Base-by-base conservation (phyloP, 2,888 invertebrate genomes). In the Vandiemenella viatica region DNA sequence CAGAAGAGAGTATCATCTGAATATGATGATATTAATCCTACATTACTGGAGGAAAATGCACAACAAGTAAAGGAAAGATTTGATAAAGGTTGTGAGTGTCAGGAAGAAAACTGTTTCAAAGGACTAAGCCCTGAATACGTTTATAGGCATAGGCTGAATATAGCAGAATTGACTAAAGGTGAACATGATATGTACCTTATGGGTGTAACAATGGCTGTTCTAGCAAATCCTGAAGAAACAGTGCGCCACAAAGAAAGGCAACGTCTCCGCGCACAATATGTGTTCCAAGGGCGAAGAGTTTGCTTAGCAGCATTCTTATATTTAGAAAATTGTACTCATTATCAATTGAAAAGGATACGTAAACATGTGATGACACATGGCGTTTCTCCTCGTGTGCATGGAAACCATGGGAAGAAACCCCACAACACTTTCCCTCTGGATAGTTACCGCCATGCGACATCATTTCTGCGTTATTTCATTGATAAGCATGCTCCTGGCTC, bases 111-210 rank as follows among this genome's bases (percentile, higher is more conserved):
- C 59, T 85, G 84, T 61, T 84, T 84, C 60, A 70, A 77, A 48
- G 80, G 79, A n/a, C 67, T 85, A 21, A 80, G 79, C 62, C 76
- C 83, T 1, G 83, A 83, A 58, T 77, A 76, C 57, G 83, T 84
- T 1, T 84, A 82, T 61, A 76, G 78, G 44, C 84, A 85, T 62
- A 70, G 84, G 56, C 66, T 84, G 32, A 84, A 85, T 59, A 83
- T 84, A 52, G 84, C 84, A 1, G 84, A 85, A 63, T 62, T 84
- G 51, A 84, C 84, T 1, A 83, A 84, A 66, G 81, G 80, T 49
- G 84, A 85, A 64, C 84, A 84, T 64, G 84, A 84, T 63, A 84
- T 85, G 84, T 85, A 85, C 62, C 67, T 84, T 58, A 84, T 84
- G 84, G 84, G 84, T n/a, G 80, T 85, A 22, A 83, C 83, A 3